Percentiles rank a stretch among this genome's conserved stretches.
Conservation (phyloP, 2,888 invertebrate species). For the Dicranocentrus wangi region DNA sequence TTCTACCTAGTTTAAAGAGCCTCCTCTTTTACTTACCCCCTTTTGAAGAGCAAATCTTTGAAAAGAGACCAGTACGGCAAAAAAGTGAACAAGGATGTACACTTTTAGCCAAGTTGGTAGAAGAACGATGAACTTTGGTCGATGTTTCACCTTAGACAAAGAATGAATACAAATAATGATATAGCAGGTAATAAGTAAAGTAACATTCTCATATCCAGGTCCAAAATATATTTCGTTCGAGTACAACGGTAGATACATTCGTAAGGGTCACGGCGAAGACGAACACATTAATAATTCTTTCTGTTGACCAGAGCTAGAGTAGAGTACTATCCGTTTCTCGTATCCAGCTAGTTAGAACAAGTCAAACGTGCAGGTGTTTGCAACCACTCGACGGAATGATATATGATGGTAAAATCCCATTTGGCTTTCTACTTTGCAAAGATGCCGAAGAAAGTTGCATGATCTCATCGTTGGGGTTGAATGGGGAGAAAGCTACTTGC, state of each 20-base stretch:
- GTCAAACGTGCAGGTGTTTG: slow-evolving; percentile 39
- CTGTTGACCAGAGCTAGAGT: too few species aligned
- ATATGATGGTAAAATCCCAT: slow-evolving; percentile 3
- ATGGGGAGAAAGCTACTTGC: too few species aligned
- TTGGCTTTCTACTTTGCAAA: too few species aligned
- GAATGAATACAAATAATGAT: slow-evolving; percentile 29
- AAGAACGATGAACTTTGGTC: slow-evolving; percentile 82
- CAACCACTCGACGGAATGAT: slow-evolving; percentile 27
- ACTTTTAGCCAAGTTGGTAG: slow-evolving; percentile 82
- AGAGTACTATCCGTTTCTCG: too few species aligned
- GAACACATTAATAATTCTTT: slow-evolving; percentile 55
- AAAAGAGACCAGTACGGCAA: slow-evolving; percentile 81
- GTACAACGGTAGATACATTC: too few species aligned
- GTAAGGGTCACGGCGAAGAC: too few species aligned
- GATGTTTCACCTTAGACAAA: slow-evolving; percentile 78
- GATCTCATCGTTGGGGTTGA: too few species aligned
- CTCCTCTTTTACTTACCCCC: slow-evolving; percentile 80
- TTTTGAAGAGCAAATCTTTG: slow-evolving; percentile 80
- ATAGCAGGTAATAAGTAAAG: slow-evolving; percentile 12
- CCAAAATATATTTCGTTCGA: too few species aligned
- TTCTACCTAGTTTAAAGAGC: too few species aligned
- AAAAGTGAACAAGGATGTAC: slow-evolving; percentile 82
- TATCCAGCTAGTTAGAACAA: too few species aligned
- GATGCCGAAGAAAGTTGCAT: background rate
- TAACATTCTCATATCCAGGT: too few species aligned